Evolutionary conservation across 37 sponge, comb jelly and placozoan species (phyloP).

Genomic region (Beroe forskalii): DNA sequence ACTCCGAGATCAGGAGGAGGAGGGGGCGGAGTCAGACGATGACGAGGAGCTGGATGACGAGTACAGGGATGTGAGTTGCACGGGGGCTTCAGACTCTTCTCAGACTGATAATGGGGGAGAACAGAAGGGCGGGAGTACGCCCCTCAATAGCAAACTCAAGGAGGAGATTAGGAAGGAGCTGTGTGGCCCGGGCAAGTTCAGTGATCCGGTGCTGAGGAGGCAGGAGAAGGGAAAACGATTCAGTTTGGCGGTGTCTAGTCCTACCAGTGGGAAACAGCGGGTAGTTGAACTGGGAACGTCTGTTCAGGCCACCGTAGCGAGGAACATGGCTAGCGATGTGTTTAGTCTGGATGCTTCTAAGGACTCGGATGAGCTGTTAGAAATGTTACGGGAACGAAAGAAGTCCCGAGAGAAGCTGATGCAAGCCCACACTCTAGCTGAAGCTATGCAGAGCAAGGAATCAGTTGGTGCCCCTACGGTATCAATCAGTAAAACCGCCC

Average conservation of each 20-base stretch:
- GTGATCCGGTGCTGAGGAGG: not conserved
- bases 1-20: not conserved
- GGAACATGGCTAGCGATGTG: constrained; percentile 7
- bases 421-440: constrained; percentile 11
- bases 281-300: constrained; percentile 7
- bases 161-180: constrained; percentile 26
- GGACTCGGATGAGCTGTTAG: not conserved
- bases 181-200: not conserved
- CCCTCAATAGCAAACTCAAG: not conserved
- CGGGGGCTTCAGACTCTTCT: not conserved
- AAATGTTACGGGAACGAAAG: constrained; percentile 14
- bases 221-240: not conserved
- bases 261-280: not conserved
- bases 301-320: not conserved
- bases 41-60: not conserved
- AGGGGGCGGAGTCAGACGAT: not conserved
- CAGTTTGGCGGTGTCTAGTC: constrained; percentile 3
- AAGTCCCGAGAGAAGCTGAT: not conserved
- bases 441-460: not conserved
- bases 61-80: not conserved
- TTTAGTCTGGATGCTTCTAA: not conserved
- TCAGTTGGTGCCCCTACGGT: not conserved
- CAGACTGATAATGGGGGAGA: not conserved
- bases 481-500: not conserved
- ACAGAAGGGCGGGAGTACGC: not conserved